phyloP scores from a whole-genome alignment of 2,113 vertebrate species.

The Tringa solitaria region DNA sequence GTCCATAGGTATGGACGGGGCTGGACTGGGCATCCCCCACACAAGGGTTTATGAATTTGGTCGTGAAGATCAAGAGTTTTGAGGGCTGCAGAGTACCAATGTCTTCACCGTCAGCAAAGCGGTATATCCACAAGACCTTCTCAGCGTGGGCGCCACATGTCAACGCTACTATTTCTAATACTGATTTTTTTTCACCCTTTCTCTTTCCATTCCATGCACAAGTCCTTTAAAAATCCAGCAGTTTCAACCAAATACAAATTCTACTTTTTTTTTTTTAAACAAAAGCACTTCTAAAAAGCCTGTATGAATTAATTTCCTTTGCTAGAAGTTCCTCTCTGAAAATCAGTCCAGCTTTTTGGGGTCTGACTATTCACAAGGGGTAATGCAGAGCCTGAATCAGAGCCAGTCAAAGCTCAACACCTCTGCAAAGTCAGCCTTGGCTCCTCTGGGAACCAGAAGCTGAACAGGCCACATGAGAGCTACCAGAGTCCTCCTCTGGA shows the following conservation, averaged over 20 bases:
- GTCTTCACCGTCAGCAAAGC: neutral
- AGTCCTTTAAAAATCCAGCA: neutral
- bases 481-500: neutral
- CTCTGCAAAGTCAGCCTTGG: neutral
- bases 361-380: neutral
- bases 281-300: neutral
- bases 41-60: neutral
- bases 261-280: neutral
- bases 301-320: neutral
- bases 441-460: neutral
- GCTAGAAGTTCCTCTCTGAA: neutral
- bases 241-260: neutral
- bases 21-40: neutral
- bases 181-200: neutral
- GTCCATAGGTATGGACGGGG: neutral
- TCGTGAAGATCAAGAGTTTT: neutral
- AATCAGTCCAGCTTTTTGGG: neutral
- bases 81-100: neutral
- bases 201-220: neutral
- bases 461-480: neutral
- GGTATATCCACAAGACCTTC: neutral
- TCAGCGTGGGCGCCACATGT: neutral
- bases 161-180: neutral
- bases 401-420: conserved; percentile 3
- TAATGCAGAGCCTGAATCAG: neutral